Evolutionary conservation across 2,797 vertebrate species (phyloP).

Genomic region (Rhabdophis nuchalis): DNA sequence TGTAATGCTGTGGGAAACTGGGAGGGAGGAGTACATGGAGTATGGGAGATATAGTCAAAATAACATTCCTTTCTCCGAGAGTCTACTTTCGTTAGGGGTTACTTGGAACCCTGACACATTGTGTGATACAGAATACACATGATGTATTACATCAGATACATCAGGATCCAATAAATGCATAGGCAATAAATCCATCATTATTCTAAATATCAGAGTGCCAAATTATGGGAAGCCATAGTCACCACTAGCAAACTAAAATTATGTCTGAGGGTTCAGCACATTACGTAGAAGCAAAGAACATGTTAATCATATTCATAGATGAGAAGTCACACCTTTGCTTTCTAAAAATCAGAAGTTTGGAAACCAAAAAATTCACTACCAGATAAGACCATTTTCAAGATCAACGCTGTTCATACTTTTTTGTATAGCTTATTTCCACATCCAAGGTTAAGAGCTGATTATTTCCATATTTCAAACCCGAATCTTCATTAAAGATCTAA

Average conservation of each 20-base stretch:
- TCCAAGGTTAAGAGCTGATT: constrained; percentile 17
- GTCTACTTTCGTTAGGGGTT: too few species aligned
- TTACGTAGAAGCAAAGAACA: background rate
- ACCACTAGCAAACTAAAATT: background rate
- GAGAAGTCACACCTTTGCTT: background rate
- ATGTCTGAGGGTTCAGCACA: background rate
- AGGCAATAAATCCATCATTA: background rate
- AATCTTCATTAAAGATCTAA: background rate
- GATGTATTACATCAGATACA: background rate
- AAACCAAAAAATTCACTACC: background rate
- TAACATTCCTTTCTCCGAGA: too few species aligned
- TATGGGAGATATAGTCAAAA: too few species aligned
- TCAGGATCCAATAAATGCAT: background rate
- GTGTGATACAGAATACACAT: background rate
- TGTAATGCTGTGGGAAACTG: too few species aligned
- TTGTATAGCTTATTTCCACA: constrained; percentile 2
- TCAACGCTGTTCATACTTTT: background rate
- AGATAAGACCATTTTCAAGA: background rate
- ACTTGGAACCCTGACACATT: background rate
- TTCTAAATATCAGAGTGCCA: background rate
- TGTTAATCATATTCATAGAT: background rate
- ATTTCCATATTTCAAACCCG: constrained; percentile 44
- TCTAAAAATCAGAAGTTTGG: background rate
- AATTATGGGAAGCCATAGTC: background rate
- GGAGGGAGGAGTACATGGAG: too few species aligned